Conservation (phyloP, 2,888 invertebrate species). For the Orchestes rusci region DNA sequence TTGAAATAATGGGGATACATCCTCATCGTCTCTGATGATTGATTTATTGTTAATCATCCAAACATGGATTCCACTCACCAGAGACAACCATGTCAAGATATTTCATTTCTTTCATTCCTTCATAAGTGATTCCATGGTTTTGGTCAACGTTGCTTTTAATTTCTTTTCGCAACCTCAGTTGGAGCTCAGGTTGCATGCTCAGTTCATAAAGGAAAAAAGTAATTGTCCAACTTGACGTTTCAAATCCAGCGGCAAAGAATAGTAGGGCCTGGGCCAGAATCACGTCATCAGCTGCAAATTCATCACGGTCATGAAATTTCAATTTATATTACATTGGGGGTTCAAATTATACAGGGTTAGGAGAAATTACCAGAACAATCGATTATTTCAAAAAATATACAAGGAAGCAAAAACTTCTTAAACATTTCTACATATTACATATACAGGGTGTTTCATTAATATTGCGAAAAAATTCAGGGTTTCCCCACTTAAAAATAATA, state of each 20-base stretch:
- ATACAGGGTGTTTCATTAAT: no score
- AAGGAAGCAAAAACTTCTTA: no score
- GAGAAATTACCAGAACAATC: no score
- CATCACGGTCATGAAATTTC: no score
- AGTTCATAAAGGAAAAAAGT: slow-evolving; percentile 52
- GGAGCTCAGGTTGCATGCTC: slow-evolving; percentile 48
- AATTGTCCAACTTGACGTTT: slow-evolving; percentile 53
- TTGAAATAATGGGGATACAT: slow-evolving; percentile 38
- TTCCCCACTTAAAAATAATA: no score
- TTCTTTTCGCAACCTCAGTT: slow-evolving; percentile 48
- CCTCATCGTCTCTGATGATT: not conserved
- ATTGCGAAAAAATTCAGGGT: no score
- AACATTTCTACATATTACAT: no score
- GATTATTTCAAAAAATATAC: no score
- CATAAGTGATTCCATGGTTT: slow-evolving; percentile 45
- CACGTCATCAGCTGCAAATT: no score
- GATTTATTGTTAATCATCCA: not conserved
- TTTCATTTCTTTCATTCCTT: slow-evolving; percentile 47
- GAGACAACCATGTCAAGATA: slow-evolving; percentile 42
- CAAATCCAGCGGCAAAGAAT: slow-evolving; percentile 56
- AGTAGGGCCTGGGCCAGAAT: slow-evolving; percentile 24
- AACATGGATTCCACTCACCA: slow-evolving; percentile 17
- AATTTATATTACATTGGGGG: no score
- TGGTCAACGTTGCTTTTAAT: slow-evolving; percentile 40
- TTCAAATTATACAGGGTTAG: no score